A percentile compares a stretch with the other conserved stretches of the same genome.
phyloP scores from a whole-genome alignment of 2,888 invertebrate genomes.

The Agrotis puta region DNA sequence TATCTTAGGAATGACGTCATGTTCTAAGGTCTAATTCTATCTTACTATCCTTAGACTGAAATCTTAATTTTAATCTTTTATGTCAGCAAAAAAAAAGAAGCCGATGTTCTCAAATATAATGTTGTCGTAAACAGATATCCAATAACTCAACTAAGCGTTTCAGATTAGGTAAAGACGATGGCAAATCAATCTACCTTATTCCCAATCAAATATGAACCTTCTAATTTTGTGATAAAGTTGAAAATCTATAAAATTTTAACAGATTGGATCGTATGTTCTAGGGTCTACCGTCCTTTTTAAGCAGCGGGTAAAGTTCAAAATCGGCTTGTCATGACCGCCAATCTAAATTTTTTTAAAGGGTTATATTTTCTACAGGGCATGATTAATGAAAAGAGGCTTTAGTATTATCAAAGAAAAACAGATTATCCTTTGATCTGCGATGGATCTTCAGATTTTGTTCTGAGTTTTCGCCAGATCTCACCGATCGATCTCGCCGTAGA shows the following conservation, averaged over 20 bases:
- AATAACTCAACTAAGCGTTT: too few relatives aligned
- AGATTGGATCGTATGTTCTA: background rate
- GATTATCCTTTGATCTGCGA: background rate
- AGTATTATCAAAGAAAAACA: constrained; percentile 1
- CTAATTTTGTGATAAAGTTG: too few relatives aligned
- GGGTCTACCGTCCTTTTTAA: background rate
- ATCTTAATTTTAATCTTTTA: background rate
- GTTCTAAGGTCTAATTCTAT: constrained; percentile 18
- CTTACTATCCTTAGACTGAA: background rate
- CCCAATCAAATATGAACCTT: too few relatives aligned
- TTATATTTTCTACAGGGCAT: background rate
- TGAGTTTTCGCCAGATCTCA: background rate
- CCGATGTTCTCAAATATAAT: background rate
- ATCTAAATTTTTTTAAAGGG: constrained; percentile 19
- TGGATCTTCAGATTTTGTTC: background rate
- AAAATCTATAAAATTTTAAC: background rate
- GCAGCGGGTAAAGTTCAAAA: background rate
- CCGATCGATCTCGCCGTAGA: too few relatives aligned
- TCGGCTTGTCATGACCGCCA: constrained; percentile 3
- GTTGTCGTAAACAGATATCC: background rate
- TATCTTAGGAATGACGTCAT: background rate
- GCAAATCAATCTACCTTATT: too few relatives aligned
- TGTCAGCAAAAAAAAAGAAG: background rate
- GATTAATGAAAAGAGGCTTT: background rate
- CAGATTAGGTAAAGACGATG: too few relatives aligned